Evolutionary conservation across 2,888 invertebrate genomes (phyloP).

Genomic region (Zele albiditarsus): DNA sequence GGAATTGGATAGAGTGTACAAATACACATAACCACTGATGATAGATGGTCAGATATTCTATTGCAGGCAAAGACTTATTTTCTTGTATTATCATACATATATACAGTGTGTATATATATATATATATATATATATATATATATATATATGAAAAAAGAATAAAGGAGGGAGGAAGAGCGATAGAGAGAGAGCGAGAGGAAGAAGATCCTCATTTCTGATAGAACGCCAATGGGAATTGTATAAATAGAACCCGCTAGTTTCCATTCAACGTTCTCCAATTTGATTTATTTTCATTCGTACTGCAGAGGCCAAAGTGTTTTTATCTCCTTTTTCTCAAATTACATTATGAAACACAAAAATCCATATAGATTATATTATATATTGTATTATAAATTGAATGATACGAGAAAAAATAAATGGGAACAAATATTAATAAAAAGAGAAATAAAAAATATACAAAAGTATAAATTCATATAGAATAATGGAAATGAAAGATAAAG

Average conservation of each 20-base stretch:
- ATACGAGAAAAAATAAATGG: background rate
- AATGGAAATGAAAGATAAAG: background rate
- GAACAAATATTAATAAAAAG: background rate
- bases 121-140: constrained; percentile 17
- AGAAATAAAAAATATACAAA: background rate
- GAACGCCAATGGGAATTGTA: constrained; percentile 34
- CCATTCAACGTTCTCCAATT: constrained; percentile 41
- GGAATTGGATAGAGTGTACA: constrained; percentile 16
- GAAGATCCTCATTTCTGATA: constrained; percentile 54
- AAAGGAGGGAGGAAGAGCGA: background rate
- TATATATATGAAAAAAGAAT: constrained; percentile 7
- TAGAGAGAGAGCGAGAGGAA: background rate
- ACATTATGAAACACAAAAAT: background rate
- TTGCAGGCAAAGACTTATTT: constrained; percentile 31
- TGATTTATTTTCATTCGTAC: constrained; percentile 33
- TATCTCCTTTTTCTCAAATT: background rate
- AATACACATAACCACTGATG: constrained; percentile 35
- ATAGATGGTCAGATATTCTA: constrained; percentile 52
- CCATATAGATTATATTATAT: background rate
- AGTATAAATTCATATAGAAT: background rate
- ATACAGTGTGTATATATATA: background rate
- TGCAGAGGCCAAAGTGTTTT: constrained; percentile 10
- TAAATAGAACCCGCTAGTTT: constrained; percentile 32
- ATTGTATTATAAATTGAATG: constrained; percentile 2
- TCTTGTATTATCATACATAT: background rate